These are phyloP conservation scores for Hylaeus anthracinus DNA, from an alignment of 1,140 invertebrate genomes.

Conservation along the genomic window DNA sequence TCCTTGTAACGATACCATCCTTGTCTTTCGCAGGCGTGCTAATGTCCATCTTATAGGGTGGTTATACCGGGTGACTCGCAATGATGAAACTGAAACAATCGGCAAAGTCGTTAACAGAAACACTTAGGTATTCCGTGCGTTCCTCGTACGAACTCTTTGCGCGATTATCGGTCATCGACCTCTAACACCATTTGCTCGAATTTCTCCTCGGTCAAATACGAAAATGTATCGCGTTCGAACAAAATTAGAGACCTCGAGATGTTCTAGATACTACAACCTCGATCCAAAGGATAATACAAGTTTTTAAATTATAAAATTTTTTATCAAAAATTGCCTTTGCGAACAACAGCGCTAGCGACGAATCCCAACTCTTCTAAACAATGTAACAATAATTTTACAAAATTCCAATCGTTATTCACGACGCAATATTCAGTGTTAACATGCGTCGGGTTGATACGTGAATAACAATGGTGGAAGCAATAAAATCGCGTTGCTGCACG, in stretches of 20 bases:
- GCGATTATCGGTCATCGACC: conserved; percentile 44
- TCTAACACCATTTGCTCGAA: conserved; percentile 13
- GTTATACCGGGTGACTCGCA: conserved; percentile 45
- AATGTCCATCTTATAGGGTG: neutral
- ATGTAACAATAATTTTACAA: no score
- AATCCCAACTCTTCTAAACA: no score
- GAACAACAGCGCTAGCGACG: no score
- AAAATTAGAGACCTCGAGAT: no score
- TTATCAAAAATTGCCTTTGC: no score
- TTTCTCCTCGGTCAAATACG: neutral
- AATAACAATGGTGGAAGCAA: neutral
- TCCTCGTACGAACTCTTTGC: conserved; percentile 20
- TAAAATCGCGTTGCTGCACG: conserved; percentile 64
- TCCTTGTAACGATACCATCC: conserved; percentile 43
- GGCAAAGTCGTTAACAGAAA: neutral
- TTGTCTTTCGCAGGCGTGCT: conserved; percentile 21
- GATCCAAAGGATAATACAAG: no score
- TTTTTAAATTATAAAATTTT: no score
- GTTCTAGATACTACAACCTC: no score
- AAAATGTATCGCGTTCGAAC: no score
- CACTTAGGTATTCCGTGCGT: conserved; percentile 25
- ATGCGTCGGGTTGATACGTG: neutral
- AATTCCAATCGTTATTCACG: neutral
- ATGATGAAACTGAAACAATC: neutral
- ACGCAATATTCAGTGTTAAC: neutral